Percentiles rank a stretch among this genome's conserved stretches.
Evolutionary conservation across 2,888 invertebrate genomes (phyloP).

Genomic region (Cheilosia impressa): DNA sequence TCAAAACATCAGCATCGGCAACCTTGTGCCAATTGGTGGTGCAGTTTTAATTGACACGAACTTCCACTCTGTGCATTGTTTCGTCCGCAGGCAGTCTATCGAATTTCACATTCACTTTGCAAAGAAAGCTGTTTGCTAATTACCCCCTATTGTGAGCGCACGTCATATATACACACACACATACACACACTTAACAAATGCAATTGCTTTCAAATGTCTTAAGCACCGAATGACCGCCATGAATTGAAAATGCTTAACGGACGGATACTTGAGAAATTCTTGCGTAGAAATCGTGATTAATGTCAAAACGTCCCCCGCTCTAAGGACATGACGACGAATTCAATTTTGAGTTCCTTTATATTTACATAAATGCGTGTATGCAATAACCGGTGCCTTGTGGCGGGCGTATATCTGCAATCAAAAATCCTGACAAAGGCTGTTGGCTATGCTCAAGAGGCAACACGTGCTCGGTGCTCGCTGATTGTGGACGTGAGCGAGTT

Average conservation of each 20-base stretch:
- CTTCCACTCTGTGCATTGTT: slow-evolving; percentile 29
- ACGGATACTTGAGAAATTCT: slow-evolving; percentile 55
- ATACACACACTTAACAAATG: slow-evolving; percentile 47
- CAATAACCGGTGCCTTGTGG: slow-evolving; percentile 30
- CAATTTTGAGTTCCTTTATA: slow-evolving; percentile 41
- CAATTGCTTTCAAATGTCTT: slow-evolving; percentile 51
- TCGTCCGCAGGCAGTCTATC: neutral
- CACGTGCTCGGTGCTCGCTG: slow-evolving; percentile 56
- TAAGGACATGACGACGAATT: slow-evolving; percentile 47
- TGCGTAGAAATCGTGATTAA: slow-evolving; percentile 37
- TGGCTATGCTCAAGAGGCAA: slow-evolving; percentile 53
- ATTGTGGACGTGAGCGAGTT: slow-evolving; percentile 44
- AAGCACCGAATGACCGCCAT: slow-evolving; percentile 58
- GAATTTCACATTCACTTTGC: slow-evolving; percentile 51
- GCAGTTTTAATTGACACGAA: slow-evolving; percentile 40
- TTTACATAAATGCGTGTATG: slow-evolving; percentile 49
- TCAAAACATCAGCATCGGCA: no score
- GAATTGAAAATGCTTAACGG: slow-evolving; percentile 53
- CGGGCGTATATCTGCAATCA: slow-evolving; percentile 48
- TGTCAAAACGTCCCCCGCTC: slow-evolving; percentile 51
- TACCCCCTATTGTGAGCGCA: slow-evolving; percentile 67
- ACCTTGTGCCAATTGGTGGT: slow-evolving; percentile 12
- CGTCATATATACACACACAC: slow-evolving; percentile 4
- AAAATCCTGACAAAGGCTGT: slow-evolving; percentile 50
- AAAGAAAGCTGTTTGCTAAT: slow-evolving; percentile 66